Evolutionary conservation across 2,888 invertebrate species (phyloP), one percentile per base, ranked within the genome.

Genomic region (Sabellastarte sp.): DNA sequence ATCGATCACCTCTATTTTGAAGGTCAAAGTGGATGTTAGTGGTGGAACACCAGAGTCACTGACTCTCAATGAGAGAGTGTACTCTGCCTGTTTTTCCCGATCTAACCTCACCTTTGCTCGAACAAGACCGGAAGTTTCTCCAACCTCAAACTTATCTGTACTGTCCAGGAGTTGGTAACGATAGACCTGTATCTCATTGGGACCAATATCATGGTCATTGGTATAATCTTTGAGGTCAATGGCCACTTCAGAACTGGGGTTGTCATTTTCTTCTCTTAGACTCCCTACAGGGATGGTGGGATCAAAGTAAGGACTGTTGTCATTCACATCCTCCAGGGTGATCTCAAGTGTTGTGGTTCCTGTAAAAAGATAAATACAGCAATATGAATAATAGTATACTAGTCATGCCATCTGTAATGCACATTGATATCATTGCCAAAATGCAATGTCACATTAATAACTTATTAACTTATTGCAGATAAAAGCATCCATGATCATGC

Each of bases 301-400:
- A 70, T 91, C 90, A 77, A 96, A 93, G 41, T 89, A 85, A 0
- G 95, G 96, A 0, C 93, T 93, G 80, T 95, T 95, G 78, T 96
- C 61, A 30, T 61, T 61, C 31, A 57, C 88, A 81, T 96, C 95
- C 5, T 88, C 87, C 0, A 96, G 80, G 30, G 89, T 88, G 60
- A 96, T 90, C 80, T 89, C 90, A 0, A 96, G 91, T 0, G 89
- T 89, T 0, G 93, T 88, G 0, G 92, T 93, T n/a, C 94, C 95
- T 56, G 71, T 1, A 70, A 72, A 50, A 58, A n/a, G 24, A 59
- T 24, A 41, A 5, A 33, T 26, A 10, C n/a, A n/a, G n/a, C n/a
- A n/a, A n/a, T n/a, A n/a, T n/a, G n/a, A n/a, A n/a, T n/a, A n/a
- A n/a, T n/a, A n/a, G n/a, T n/a, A n/a, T n/a, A n/a, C n/a, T n/a